A percentile compares a stretch with the other conserved stretches of the same genome.
Evolutionary conservation across 1,140 invertebrate genomes (phyloP).

Genomic region (Diplogasteroides magnus): DNA sequence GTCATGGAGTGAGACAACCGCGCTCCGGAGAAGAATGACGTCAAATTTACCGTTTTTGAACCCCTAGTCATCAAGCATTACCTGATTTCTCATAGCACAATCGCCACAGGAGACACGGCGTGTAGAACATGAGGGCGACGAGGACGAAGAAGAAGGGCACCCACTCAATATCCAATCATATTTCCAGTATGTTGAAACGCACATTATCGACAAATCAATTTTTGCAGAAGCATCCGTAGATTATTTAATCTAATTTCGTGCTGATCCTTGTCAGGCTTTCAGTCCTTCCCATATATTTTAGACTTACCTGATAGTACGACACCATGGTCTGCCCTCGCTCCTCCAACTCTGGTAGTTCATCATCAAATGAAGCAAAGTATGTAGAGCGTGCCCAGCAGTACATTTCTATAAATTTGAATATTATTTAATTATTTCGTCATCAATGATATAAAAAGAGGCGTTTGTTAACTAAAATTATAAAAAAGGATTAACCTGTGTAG

Average conservation of each 20-base stretch:
- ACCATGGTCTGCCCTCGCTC: slow-evolving; percentile 33
- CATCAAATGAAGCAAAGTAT: slow-evolving; percentile 45
- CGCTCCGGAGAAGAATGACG: too few species aligned
- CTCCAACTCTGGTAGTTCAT: slow-evolving; percentile 40
- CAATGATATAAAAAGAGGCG: too few species aligned
- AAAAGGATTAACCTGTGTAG: slow-evolving; percentile 35
- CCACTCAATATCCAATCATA: too few species aligned
- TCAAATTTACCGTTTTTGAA: too few species aligned
- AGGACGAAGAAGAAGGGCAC: slow-evolving; percentile 59
- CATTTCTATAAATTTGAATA: slow-evolving; percentile 51
- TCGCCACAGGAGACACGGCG: slow-evolving; percentile 50
- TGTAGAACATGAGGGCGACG: slow-evolving; percentile 51
- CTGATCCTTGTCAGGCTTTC: too few species aligned
- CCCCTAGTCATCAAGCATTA: background rate
- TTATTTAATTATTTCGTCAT: background rate
- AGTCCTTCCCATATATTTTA: too few species aligned
- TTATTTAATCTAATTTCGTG: too few species aligned
- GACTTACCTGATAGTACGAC: background rate
- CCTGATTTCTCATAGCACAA: slow-evolving; percentile 40
- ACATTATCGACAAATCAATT: too few species aligned
- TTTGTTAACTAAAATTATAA: background rate
- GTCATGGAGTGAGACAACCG: too few species aligned
- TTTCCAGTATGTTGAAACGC: too few species aligned
- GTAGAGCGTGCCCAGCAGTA: slow-evolving; percentile 53
- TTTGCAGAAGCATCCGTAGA: too few species aligned